phyloP scores from a whole-genome alignment of 2,888 invertebrate genomes.

The Eutolmus rufibarbis region DNA sequence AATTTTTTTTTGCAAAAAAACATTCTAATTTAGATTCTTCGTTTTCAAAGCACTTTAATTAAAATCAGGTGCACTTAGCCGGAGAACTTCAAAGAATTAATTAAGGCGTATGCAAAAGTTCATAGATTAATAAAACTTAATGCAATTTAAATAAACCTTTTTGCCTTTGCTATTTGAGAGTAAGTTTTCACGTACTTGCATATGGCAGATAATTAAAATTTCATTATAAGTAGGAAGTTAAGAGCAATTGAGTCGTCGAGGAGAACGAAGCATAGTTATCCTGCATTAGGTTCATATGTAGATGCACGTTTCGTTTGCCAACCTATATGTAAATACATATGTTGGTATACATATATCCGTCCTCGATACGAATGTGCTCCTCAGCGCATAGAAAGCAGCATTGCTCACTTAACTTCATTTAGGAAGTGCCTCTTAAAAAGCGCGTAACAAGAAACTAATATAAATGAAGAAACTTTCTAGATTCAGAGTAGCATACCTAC shows the following conservation, averaged over 20 bases:
- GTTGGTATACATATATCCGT: not conserved
- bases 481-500: not conserved
- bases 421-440: constrained; percentile 1
- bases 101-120: not conserved
- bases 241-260: constrained; percentile 10
- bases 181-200: not conserved
- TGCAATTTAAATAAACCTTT: constrained; percentile 10
- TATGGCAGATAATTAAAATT: constrained; percentile 25
- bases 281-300: not conserved
- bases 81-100: not conserved
- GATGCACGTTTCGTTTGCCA: not conserved
- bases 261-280: not conserved
- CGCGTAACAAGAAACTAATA: not conserved
- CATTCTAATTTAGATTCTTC: not conserved
- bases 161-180: not conserved
- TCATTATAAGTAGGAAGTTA: constrained; percentile 10
- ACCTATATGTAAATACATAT: not conserved
- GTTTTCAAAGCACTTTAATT: not conserved
- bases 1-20: not conserved
- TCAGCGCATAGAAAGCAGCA: not conserved
- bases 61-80: not conserved
- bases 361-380: not conserved
- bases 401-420: constrained; percentile 5
- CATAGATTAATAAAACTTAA: not conserved
- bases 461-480: constrained; percentile 6